Evolutionary conservation across 1,140 invertebrate species (phyloP), one percentile per base, ranked within the genome.

Genomic region (Drosophila persimilis): DNA sequence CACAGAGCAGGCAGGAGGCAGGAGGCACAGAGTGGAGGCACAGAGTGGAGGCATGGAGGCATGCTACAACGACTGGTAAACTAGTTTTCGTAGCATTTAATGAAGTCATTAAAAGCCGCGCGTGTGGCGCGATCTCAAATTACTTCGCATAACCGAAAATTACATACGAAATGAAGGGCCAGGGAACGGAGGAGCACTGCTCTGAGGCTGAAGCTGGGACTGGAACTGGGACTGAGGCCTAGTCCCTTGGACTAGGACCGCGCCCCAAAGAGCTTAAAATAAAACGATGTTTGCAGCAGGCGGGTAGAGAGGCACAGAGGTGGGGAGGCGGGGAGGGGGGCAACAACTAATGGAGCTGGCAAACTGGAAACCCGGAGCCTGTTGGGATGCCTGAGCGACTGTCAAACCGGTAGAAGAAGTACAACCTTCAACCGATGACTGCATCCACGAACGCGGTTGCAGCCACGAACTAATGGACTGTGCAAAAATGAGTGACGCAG

Each of bases 101-200:
- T 89, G 79, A 89, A 89, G 84, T 89, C 84, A 89, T 89, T 89
- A 88, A 88, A 88, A 88, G 84, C 84, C 76, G 84, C 84, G 84
- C 84, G 84, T 88, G 84, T 88, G 84, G 84, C 84, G 84, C 84
- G 84, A 89, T 89, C 84, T 89, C 79, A 88, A 88, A 88, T 88
- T 88, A 88, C 84, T 83, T 78, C 71, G 84, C 83, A 86, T 88
- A 86, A 88, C 83, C 83, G 71, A 86, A 86, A 86, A 86, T 86
- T 86, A 86, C 78, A 76, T 66, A 76, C 71, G 35, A 73, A 73
- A 64, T 60, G 66, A 46, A 71, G 47, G 71, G 59, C 46, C 13
- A n/a, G 35, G 13, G 31, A 8, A 11, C n/a, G 31, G 13, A 31
- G 73, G 35, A 26, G 20, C 5, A 5, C 17, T 15, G 20, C 1